phyloP scores from a whole-genome alignment of 30 jellyfish, hydroid and myxozoan genomes.

The Turritopsis rubra region DNA sequence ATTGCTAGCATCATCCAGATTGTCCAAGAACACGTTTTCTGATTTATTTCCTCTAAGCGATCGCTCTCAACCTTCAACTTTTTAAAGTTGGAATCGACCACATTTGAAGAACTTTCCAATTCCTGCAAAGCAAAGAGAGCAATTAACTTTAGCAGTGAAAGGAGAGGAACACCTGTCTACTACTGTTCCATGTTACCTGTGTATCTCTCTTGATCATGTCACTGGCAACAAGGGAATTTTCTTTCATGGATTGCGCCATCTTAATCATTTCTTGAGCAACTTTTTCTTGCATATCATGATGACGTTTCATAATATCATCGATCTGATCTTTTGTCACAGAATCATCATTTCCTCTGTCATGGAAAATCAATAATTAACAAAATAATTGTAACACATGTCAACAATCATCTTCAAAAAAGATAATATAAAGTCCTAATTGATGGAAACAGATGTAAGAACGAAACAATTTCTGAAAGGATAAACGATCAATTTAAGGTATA shows the following conservation, averaged over 20 bases:
- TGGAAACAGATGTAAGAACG: no score
- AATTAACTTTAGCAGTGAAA: neutral
- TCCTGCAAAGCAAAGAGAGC: slow-evolving; percentile 42
- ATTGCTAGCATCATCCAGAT: slow-evolving; percentile 77
- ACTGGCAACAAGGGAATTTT: slow-evolving; percentile 70
- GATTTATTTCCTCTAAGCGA: slow-evolving; percentile 77
- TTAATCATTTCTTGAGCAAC: slow-evolving; percentile 86
- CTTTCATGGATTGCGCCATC: slow-evolving; percentile 92
- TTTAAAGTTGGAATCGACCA: slow-evolving; percentile 59
- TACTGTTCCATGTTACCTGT: slow-evolving; percentile 44
- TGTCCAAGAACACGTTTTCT: slow-evolving; percentile 81
- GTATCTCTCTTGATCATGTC: slow-evolving; percentile 66
- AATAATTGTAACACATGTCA: neutral
- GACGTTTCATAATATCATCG: slow-evolving; percentile 77
- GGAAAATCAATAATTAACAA: neutral
- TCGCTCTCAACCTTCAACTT: slow-evolving; percentile 69
- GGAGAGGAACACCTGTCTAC: no score
- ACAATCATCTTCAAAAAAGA: neutral
- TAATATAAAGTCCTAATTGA: no score
- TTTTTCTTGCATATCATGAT: slow-evolving; percentile 86
- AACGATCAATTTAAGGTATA: no score
- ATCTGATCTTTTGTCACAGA: slow-evolving; percentile 54
- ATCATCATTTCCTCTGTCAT: slow-evolving; percentile 9
- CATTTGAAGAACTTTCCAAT: slow-evolving; percentile 52
- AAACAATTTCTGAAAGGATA: no score